Percentiles rank a stretch among this genome's conserved stretches.
These are phyloP conservation scores for Eueides isabella DNA, from an alignment of 1,140 invertebrate species.

Conservation along the genomic window DNA sequence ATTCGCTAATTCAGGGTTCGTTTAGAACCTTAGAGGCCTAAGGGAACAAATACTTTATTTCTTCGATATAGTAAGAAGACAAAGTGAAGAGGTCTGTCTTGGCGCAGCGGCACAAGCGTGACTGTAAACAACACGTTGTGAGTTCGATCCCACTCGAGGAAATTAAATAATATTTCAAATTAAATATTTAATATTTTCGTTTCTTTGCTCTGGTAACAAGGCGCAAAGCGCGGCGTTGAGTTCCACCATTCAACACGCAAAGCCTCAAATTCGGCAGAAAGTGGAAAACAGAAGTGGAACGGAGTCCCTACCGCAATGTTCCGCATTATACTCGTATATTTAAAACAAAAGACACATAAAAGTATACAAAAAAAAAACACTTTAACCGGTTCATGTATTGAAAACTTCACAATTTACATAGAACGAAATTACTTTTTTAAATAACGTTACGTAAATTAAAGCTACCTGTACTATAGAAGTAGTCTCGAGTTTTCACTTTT, in stretches of 20 bases:
- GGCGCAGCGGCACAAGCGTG: neutral
- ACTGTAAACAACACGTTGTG: neutral
- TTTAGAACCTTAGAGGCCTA: too few relatives aligned
- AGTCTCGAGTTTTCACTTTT: slow-evolving; percentile 5
- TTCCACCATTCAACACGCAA: neutral
- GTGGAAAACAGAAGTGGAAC: too few relatives aligned
- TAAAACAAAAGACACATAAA: neutral
- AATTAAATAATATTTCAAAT: too few relatives aligned
- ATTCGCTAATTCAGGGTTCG: too few relatives aligned
- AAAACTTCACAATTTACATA: neutral
- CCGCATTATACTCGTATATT: too few relatives aligned
- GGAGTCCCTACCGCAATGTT: too few relatives aligned
- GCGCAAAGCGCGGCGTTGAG: neutral
- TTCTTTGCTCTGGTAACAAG: neutral
- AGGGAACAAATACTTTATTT: too few relatives aligned
- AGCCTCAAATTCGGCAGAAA: too few relatives aligned
- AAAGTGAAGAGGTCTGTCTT: too few relatives aligned
- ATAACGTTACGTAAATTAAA: slow-evolving; percentile 2
- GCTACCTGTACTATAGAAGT: neutral
- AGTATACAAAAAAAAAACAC: neutral
- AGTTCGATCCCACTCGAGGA: neutral
- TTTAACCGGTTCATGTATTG: neutral
- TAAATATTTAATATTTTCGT: neutral
- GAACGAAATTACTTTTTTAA: neutral
- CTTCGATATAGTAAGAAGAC: too few relatives aligned